Conservation (phyloP, 1,140 invertebrate species). For the Rhagoletis zephyria region DNA sequence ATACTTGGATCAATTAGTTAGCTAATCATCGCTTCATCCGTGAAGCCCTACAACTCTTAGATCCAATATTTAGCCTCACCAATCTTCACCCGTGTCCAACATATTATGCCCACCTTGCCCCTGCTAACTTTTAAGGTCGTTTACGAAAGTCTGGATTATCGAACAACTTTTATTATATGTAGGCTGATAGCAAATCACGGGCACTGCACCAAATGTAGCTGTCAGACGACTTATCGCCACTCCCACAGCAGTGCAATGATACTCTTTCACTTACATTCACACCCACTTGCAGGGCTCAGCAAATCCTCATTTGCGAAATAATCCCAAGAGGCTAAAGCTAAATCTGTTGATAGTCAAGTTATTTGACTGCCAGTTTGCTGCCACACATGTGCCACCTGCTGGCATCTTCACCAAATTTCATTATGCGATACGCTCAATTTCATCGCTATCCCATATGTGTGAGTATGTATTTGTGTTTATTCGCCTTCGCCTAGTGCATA, state of each 20-base stretch:
- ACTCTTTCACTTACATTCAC: background rate
- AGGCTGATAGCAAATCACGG: too few relatives aligned
- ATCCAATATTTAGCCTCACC: too few relatives aligned
- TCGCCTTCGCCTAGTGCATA: background rate
- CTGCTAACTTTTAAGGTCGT: too few relatives aligned
- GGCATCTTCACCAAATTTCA: background rate
- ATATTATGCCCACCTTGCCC: too few relatives aligned
- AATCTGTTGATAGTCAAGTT: conserved; percentile 48
- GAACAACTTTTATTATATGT: too few relatives aligned
- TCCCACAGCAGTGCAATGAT: background rate
- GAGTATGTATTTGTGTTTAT: background rate
- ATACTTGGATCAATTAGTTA: too few relatives aligned
- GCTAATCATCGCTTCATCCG: too few relatives aligned
- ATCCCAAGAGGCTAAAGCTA: conserved; percentile 4
- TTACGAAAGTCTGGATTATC: too few relatives aligned
- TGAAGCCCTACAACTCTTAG: too few relatives aligned
- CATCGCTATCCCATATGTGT: background rate
- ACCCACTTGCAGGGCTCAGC: background rate
- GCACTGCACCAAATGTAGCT: background rate
- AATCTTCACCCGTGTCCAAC: too few relatives aligned
- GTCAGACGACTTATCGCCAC: background rate
- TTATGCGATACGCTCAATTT: background rate
- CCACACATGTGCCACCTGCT: conserved; percentile 27
- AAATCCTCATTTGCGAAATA: background rate
- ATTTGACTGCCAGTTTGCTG: conserved; percentile 40